Conservation (phyloP, 2,888 invertebrate species). For the Lithophane leautieri region DNA sequence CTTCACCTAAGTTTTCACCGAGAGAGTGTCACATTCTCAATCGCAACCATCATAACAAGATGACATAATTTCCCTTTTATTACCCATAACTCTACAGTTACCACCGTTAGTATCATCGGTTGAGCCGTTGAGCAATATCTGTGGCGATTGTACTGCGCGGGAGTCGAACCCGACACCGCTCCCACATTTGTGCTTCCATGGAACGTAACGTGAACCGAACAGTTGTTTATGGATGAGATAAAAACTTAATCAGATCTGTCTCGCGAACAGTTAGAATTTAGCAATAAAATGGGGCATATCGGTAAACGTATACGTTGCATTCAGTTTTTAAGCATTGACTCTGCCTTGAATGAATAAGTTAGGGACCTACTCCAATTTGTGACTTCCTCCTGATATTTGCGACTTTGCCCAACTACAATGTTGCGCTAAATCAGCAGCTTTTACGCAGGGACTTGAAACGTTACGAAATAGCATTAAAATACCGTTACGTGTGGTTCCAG, state of each 20-base stretch:
- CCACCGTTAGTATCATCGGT: conserved; percentile 51
- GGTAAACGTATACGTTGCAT: background rate
- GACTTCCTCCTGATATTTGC: background rate
- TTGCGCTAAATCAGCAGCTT: background rate
- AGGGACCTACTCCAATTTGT: background rate
- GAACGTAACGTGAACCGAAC: conserved; percentile 71
- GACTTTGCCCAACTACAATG: background rate
- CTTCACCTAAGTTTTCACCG: background rate
- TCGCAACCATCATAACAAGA: conserved; percentile 9
- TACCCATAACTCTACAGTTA: conserved; percentile 52
- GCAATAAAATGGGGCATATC: background rate
- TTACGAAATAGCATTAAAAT: too few relatives aligned
- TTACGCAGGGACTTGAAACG: background rate
- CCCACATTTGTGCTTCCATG: conserved; percentile 73
- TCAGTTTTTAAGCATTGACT: background rate
- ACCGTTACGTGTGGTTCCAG: too few relatives aligned
- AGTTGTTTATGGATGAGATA: conserved; percentile 52
- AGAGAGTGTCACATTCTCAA: background rate
- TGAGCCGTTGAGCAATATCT: conserved; percentile 57
- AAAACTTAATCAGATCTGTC: conserved; percentile 41
- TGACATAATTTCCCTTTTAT: conserved; percentile 27
- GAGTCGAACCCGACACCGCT: conserved; percentile 81
- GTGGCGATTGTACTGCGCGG: conserved; percentile 63
- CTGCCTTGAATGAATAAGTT: background rate
- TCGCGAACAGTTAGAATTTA: conserved; percentile 20